phyloP scores from a whole-genome alignment of 2,797 vertebrate genomes.

The Macrochelys suwanniensis region DNA sequence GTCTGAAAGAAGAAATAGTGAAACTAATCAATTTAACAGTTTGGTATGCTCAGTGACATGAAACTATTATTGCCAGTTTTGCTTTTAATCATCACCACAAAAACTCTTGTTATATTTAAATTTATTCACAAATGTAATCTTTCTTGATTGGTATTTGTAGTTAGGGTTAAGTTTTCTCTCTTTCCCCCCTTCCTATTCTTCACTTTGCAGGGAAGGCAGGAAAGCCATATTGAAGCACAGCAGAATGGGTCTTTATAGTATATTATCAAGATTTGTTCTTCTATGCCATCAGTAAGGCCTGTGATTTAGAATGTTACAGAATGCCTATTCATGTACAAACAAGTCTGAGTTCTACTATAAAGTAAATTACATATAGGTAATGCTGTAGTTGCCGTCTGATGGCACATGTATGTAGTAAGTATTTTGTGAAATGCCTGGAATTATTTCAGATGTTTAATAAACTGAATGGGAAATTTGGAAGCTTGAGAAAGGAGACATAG shows the following conservation, averaged over 20 bases:
- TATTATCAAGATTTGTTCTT: not conserved
- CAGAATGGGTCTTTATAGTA: not conserved
- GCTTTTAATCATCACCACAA: not conserved
- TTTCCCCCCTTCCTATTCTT: not conserved
- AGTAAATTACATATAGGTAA: slow-evolving; percentile 7
- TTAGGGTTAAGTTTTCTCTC: not conserved
- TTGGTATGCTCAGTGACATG: not conserved
- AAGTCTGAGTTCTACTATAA: slow-evolving; percentile 4
- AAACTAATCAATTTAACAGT: not conserved
- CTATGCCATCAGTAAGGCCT: not conserved
- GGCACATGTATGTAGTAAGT: not conserved
- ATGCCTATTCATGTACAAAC: slow-evolving; percentile 11
- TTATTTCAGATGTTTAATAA: not conserved
- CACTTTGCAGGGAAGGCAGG: not conserved
- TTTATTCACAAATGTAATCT: not conserved
- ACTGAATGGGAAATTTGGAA: slow-evolving; percentile 2
- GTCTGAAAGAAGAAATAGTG: not conserved
- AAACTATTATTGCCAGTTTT: not conserved
- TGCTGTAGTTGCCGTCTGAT: slow-evolving; percentile 16
- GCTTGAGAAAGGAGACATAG: not conserved
- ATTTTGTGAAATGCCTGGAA: not conserved
- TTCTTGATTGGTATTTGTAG: not conserved
- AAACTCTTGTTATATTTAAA: not conserved
- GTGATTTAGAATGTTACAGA: not conserved
- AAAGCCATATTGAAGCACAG: not conserved